Base-by-base conservation (phyloP, 1,140 invertebrate species). In the Drosophila persimilis region DNA sequence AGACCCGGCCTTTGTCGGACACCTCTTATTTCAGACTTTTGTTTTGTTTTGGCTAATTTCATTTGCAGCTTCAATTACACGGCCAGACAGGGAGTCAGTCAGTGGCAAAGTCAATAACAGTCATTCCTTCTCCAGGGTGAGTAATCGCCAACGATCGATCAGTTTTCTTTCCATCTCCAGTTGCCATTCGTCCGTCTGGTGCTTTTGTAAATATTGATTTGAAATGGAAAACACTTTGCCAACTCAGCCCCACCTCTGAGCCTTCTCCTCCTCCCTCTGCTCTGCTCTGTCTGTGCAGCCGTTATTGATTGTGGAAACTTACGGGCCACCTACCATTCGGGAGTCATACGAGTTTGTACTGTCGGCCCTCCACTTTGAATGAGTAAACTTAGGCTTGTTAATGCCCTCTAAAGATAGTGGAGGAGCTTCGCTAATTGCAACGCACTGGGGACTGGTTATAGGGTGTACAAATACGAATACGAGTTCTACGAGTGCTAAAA, bases 51-150 rank as follows among this genome's bases (percentile, higher is more conserved):
- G 59, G 45, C 39, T 79, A 74, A 80, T 80, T 79, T 63, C 45
- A 73, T 63, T 73, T 73, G 67, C 70, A 73, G 70, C 70, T 71
- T 73, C 69, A 72, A 73, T 73, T 73, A 73, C 70, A 56, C 70
- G 52, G 58, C 20, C 54, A 43, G 31, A n/a, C 39, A 22, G 17
- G 24, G 51, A 6, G 15, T 17, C 20, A 20, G n/a, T 8, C 8
- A 8, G 31, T 11, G 11, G 20, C 17, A 13, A 31, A 53, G 31
- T 41, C 51, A 22, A 31, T 31, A 8, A 39, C 11, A 39, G 11
- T 39, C 11, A 39, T 13, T 39, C 11, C 9, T 3, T 39, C 35
- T 39, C 22, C 22, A 9, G 26, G 9, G 47, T 73, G 67, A 73
- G 57, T 73, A 73, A 73, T 72, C 51, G 31, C 45, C 35, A 29